A percentile compares a stretch with the other conserved stretches of the same genome.
Conservation (phyloP, 2,797 vertebrate species). For the Lepilemur ruficaudatus region DNA sequence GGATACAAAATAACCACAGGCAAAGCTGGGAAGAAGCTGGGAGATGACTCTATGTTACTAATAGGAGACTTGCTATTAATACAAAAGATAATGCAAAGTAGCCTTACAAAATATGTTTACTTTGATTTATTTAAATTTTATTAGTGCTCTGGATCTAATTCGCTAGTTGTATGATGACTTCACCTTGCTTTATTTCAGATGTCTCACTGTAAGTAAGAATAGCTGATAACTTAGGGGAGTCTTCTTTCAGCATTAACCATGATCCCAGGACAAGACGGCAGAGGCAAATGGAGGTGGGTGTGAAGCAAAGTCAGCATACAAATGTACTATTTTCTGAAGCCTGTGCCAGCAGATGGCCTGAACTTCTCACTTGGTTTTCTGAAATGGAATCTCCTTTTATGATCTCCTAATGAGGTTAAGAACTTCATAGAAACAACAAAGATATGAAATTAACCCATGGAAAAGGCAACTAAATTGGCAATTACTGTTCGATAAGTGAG, state of each 20-base stretch:
- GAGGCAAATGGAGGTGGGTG: background rate
- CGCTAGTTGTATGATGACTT: background rate
- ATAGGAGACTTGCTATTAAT: background rate
- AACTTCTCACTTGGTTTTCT: background rate
- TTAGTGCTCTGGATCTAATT: background rate
- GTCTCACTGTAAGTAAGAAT: background rate
- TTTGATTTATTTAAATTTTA: background rate
- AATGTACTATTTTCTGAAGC: background rate
- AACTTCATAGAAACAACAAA: background rate
- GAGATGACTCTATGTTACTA: background rate
- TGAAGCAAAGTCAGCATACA: background rate
- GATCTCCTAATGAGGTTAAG: background rate
- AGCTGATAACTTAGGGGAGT: background rate
- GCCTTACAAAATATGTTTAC: background rate
- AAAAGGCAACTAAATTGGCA: background rate
- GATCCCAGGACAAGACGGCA: background rate
- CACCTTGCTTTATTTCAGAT: background rate
- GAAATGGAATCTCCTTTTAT: background rate
- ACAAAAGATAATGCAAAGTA: background rate
- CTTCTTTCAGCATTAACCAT: background rate
- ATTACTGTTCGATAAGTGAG: background rate
- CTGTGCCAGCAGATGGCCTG: too few relatives aligned
- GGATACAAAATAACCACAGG: background rate
- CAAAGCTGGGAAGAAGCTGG: background rate
- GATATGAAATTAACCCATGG: background rate